These are phyloP conservation scores for Oreortyx pictus DNA, from an alignment of 2,797 vertebrate genomes.

Conservation along the genomic window DNA sequence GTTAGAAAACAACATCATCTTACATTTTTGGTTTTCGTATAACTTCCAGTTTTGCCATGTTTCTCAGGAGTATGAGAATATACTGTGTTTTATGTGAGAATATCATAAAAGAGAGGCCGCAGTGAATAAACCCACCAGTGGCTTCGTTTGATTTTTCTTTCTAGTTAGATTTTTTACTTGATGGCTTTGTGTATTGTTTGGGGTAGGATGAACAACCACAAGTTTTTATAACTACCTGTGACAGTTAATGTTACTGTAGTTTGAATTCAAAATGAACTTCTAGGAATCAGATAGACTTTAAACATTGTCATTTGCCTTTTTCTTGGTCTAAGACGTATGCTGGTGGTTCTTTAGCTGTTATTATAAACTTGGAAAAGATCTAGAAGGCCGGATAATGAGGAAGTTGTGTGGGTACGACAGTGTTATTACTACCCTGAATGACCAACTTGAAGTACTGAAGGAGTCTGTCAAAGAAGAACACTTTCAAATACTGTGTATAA, in stretches of 20 bases:
- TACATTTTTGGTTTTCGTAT: neutral
- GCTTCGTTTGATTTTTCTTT: constrained; percentile 5
- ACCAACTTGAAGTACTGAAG: neutral
- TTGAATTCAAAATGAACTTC: neutral
- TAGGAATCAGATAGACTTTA: neutral
- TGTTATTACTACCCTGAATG: neutral
- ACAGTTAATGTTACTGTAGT: neutral
- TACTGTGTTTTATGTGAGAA: neutral
- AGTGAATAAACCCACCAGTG: neutral
- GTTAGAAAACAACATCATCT: neutral
- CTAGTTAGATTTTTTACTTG: neutral
- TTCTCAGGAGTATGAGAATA: neutral
- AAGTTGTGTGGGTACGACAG: neutral
- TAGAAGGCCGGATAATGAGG: neutral
- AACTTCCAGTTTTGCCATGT: neutral
- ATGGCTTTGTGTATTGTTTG: neutral
- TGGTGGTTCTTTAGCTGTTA: neutral
- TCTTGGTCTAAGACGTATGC: neutral
- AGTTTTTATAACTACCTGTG: neutral
- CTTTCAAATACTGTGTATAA: neutral
- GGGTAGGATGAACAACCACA: neutral
- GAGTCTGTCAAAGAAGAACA: neutral
- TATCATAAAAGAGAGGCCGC: neutral
- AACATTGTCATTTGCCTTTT: neutral
- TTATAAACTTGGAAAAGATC: neutral